Percentiles rank a stretch among this genome's conserved stretches.
phyloP scores from a whole-genome alignment of 1,140 invertebrate species.

The Neodiprion pinetum region DNA sequence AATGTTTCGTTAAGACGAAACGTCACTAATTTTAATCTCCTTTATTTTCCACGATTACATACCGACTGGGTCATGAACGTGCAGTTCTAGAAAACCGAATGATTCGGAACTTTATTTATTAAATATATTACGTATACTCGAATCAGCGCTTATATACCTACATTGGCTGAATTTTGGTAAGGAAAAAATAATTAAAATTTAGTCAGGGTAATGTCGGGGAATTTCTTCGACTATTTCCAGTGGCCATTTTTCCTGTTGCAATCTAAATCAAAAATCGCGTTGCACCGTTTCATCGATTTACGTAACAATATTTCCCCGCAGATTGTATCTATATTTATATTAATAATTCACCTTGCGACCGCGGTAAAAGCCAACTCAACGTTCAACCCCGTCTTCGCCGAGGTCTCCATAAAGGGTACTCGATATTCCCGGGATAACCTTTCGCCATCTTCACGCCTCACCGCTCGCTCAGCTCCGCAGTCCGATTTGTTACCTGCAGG shows the following conservation, averaged over 20 bases:
- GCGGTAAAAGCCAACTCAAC: conserved; percentile 84
- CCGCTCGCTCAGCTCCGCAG: conserved; percentile 74
- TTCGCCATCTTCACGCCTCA: conserved; percentile 82
- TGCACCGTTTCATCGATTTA: neutral
- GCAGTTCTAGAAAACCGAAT: too few relatives aligned
- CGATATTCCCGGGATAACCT: conserved; percentile 81
- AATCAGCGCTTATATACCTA: too few relatives aligned
- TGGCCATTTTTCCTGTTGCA: neutral
- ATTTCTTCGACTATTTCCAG: too few relatives aligned
- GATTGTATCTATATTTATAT: neutral
- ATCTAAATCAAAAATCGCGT: conserved; percentile 19
- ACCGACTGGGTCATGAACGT: too few relatives aligned
- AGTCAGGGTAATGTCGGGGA: too few relatives aligned
- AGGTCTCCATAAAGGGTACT: conserved; percentile 88
- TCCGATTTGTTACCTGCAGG: conserved; percentile 84
- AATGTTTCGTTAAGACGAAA: too few relatives aligned
- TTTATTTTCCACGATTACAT: too few relatives aligned
- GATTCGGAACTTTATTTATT: too few relatives aligned
- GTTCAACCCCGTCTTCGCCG: conserved; percentile 85
- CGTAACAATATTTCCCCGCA: neutral
- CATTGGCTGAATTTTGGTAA: too few relatives aligned
- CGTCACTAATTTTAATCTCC: too few relatives aligned
- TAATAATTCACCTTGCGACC: conserved; percentile 69
- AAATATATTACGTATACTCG: too few relatives aligned
- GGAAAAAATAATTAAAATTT: too few relatives aligned